Evolutionary conservation across 1,140 invertebrate species (phyloP), one percentile per base, ranked within the genome.

Genomic region (Mercenaria mercenaria): DNA sequence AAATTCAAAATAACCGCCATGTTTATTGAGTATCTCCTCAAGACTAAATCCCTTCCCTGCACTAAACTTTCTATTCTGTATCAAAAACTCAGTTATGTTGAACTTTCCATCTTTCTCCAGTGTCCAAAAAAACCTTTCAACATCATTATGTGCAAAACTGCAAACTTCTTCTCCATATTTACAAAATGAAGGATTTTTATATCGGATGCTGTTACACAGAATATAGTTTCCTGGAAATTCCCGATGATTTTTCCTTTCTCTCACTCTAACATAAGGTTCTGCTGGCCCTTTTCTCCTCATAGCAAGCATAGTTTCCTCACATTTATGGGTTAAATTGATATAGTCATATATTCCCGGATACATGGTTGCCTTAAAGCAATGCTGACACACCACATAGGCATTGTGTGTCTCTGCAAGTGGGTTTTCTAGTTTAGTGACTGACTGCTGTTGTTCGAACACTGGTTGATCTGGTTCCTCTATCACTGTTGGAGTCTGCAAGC

Each of bases 81-180:
- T 81, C 52, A 95, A 93, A 81, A 95, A 95, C 50, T 94, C 94
- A 34, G 90, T 91, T 15, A 95, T 92, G 81, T 92, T 91, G 79
- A 94, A 95, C 15, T 86, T 90, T 61, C 93, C 93, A 84, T 93
- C 91, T 80, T 96, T 95, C 72, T 95, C 94, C 39, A 94, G 26
- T 34, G 88, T 94, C 95, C 95, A 96, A 0, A 95, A 52, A 13
- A 20, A 74, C 59, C 93, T 91, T 87, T 96, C 95, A 23, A 93
- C 87, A 13, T 88, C 81, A 81, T 94, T 94, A 90, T 96, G 95
- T 20, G 94, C 94, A 94, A 94, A 95, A 52, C 90, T 93, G 89
- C 95, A 96, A 0, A 37, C 67, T 15, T 92, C 92, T 37, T 93
- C 92, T 26, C 92, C 92, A 72, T 91, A 93, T 11, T 89, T 83